Evolutionary conservation across 1,140 invertebrate species (phyloP).

Genomic region (Calliopsis andreniformis): DNA sequence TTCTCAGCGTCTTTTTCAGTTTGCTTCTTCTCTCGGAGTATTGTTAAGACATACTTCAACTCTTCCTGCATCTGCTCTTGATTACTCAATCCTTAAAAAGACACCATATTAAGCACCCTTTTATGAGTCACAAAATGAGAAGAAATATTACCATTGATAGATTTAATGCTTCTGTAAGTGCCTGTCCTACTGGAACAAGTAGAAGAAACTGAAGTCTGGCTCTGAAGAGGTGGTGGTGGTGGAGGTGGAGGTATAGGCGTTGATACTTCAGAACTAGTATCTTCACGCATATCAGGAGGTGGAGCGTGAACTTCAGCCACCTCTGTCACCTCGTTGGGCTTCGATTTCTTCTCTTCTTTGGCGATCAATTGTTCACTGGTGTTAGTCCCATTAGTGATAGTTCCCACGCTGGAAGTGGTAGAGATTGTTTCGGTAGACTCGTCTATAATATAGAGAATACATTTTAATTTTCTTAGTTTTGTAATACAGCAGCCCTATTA

Average conservation of each 20-base stretch:
- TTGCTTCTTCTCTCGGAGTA: conserved; percentile 83
- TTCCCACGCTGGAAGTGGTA: not conserved
- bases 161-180: conserved; percentile 61
- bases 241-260: not conserved
- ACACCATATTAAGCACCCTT: not conserved
- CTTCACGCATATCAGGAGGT: not conserved
- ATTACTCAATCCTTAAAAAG: conserved; percentile 67
- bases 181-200: conserved; percentile 62
- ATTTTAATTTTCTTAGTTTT: no score
- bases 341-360: not conserved
- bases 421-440: not conserved
- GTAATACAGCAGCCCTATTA: no score
- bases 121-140: no score
- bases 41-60: conserved; percentile 84
- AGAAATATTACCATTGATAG: conserved; percentile 42
- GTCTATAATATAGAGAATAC: no score
- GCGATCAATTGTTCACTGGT: no score
- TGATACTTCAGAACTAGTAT: not conserved
- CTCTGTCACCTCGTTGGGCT: not conserved
- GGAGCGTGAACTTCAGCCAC: conserved; percentile 34
- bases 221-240: conserved; percentile 5
- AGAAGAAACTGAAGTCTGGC: conserved; percentile 61
- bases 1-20: conserved; percentile 83
- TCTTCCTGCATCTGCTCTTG: conserved; percentile 86
- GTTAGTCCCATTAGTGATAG: not conserved